Evolutionary conservation across 2,888 invertebrate species (phyloP), one percentile per base, ranked within the genome.

Genomic region (Apamea sordens): DNA sequence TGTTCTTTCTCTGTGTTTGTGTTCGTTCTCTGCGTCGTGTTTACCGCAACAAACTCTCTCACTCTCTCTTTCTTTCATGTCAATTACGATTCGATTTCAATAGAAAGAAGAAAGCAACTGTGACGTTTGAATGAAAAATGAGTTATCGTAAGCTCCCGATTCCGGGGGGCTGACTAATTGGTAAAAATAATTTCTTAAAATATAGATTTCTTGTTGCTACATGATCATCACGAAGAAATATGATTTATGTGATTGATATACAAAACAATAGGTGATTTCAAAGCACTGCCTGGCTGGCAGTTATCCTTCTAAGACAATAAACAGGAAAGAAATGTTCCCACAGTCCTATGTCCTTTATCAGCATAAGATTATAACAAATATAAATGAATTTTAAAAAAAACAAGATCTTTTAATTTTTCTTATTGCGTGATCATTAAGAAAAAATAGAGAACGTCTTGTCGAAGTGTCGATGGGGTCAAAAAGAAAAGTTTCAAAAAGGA

Each of bases 271-370:
- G 82, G 32, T 53, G 1, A 61, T 80, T 80, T 68, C 53, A 28
- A 61, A 68, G 24, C 53, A 56, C 2, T 67, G 11, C 47, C 10
- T 41, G 10, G 21, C 21, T 13, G 8, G 8, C 6, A 24, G 41
- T 68, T 56, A 68, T 68, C 59, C 21, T 73, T 63, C 50, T 11
- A 7, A 73, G 21, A 80, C 50, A 76, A 85, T 73, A 24, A 63
- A 67, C 56, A 76, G 56, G 75, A 76, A 85, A 73, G 64, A 72
- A 80, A 73, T 75, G 36, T 74, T 59, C 50, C 21, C 44, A 73
- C 73, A 15, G 44, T 28, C 0, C 32, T 41, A 72, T 41, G 36
- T 63, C 21, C 47, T 68, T 70, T 64, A 63, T 59, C 32, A 24
- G 56, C 18, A 18, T 44, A 61, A 2, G n/a, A 61, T 28, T 5